These are phyloP conservation scores for Brachionus rubens DNA, from an alignment of 1,140 invertebrate species.

Conservation along the genomic window DNA sequence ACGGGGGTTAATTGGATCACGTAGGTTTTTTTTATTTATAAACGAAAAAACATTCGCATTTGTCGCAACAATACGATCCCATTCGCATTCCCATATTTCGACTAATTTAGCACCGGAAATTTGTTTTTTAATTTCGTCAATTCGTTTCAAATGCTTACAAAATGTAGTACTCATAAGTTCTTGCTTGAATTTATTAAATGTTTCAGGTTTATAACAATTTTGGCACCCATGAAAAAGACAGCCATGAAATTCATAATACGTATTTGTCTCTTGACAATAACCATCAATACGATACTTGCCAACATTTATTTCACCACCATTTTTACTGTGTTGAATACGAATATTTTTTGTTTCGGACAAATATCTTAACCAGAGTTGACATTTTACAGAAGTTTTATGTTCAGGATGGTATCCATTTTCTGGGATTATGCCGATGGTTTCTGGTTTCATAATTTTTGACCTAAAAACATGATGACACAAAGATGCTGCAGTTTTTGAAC, in stretches of 20 bases:
- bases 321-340: not conserved
- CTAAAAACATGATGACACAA: constrained; percentile 38
- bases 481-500: too few species aligned
- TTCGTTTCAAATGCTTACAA: constrained; percentile 41
- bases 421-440: constrained; percentile 43
- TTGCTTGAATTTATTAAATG: constrained; percentile 37
- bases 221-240: constrained; percentile 51
- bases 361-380: constrained; percentile 44
- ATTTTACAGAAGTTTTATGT: not conserved
- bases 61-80: constrained; percentile 41
- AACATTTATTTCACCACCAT: constrained; percentile 3
- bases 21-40: too few species aligned
- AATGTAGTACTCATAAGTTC: constrained; percentile 47
- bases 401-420: constrained; percentile 14
- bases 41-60: not conserved
- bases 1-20: constrained; percentile 48
- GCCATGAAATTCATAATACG: constrained; percentile 49
- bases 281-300: not conserved
- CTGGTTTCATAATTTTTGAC: not conserved
- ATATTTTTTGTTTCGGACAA: not conserved
- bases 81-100: constrained; percentile 50
- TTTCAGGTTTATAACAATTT: constrained; percentile 47
- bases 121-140: constrained; percentile 18
- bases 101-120: constrained; percentile 46
- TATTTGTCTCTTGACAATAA: constrained; percentile 5